phyloP scores from a whole-genome alignment of 2,797 vertebrate genomes.

The Melanogrammus aeglefinus region DNA sequence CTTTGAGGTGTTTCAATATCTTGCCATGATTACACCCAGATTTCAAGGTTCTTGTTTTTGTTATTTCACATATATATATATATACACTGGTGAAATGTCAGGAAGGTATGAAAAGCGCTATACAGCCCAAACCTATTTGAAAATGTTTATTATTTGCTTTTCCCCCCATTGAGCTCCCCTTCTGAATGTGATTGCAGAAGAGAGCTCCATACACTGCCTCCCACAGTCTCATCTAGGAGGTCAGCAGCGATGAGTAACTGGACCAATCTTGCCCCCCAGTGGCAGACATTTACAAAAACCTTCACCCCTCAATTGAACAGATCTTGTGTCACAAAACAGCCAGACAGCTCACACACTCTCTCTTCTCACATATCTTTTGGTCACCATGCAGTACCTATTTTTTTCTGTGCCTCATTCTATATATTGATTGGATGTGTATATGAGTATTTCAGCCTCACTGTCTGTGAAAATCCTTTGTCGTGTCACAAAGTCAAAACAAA shows the following conservation, averaged over 20 bases:
- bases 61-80: too few relatives aligned
- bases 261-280: conserved; percentile 72
- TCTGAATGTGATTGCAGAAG: neutral
- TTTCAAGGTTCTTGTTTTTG: too few relatives aligned
- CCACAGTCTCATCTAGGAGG: conserved; percentile 22
- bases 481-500: too few relatives aligned
- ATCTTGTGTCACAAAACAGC: neutral
- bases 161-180: neutral
- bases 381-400: too few relatives aligned
- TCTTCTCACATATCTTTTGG: too few relatives aligned
- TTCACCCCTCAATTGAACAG: conserved; percentile 1
- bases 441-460: too few relatives aligned
- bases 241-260: conserved; percentile 44
- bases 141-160: neutral
- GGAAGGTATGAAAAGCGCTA: neutral
- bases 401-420: too few relatives aligned
- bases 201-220: neutral
- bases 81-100: neutral
- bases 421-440: too few relatives aligned
- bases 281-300: conserved; percentile 45
- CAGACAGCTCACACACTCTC: neutral
- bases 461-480: too few relatives aligned
- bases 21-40: too few relatives aligned
- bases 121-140: neutral
- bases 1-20: too few relatives aligned